Percentiles rank a stretch among this genome's conserved stretches.
These are phyloP conservation scores for Andrena bicolor DNA, from an alignment of 2,888 invertebrate species.

Conservation along the genomic window DNA sequence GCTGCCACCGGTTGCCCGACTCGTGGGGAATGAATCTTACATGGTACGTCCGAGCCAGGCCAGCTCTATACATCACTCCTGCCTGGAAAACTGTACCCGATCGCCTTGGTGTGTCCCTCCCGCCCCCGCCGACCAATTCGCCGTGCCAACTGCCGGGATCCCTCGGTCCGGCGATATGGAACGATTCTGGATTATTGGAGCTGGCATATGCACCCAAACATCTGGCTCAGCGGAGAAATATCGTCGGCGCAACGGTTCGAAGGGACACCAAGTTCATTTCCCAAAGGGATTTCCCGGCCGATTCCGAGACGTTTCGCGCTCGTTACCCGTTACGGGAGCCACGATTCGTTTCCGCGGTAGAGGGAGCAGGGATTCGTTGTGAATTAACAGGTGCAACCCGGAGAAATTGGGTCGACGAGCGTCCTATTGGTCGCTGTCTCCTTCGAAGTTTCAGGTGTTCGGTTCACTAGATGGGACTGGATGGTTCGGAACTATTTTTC, in stretches of 20 bases:
- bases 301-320: conserved; percentile 17
- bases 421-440: no score
- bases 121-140: conserved; percentile 31
- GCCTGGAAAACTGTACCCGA: conserved; percentile 62
- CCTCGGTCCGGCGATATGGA: conserved; percentile 54
- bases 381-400: no score
- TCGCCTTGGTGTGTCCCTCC: conserved; percentile 36
- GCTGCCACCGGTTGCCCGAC: conserved; percentile 21
- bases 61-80: conserved; percentile 64
- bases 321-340: neutral
- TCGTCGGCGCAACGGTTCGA: conserved; percentile 1
- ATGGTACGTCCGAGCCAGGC: conserved; percentile 59
- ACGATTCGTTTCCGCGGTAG: no score
- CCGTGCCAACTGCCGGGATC: conserved; percentile 56
- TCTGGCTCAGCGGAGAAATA: conserved; percentile 57
- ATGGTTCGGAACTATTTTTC: no score
- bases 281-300: neutral
- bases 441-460: no score
- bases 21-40: conserved; percentile 70
- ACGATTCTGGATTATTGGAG: conserved; percentile 67
- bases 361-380: no score
- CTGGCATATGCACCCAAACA: conserved; percentile 67
- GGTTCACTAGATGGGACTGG: no score
- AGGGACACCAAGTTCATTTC: no score
- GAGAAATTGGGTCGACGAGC: no score